Conservation (phyloP, 2,113 vertebrate genomes). For the Pollimyrus isidori region DNA sequence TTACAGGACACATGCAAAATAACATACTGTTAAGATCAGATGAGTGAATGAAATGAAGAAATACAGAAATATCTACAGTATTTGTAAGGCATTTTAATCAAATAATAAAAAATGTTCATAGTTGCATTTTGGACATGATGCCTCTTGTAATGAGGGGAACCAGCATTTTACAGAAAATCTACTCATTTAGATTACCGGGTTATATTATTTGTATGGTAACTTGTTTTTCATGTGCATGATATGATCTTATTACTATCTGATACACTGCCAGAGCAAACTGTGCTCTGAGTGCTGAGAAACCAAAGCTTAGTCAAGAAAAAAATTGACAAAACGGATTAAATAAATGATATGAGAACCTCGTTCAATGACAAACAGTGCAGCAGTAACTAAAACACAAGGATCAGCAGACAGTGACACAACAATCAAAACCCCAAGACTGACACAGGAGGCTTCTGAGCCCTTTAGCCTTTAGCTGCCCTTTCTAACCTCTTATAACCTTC, state of each 20-base stretch:
- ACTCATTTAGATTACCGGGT: not conserved
- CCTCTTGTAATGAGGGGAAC: not conserved
- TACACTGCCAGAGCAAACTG: not conserved
- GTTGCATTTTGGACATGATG: not conserved
- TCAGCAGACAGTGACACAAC: not conserved
- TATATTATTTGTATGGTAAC: not conserved
- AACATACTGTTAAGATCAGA: not conserved
- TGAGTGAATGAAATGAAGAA: not conserved
- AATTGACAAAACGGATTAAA: not conserved
- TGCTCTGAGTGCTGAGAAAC: not conserved
- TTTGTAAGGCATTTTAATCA: not conserved
- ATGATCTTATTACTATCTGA: not conserved
- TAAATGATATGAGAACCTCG: not conserved
- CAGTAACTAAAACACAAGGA: not conserved
- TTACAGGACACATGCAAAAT: not conserved
- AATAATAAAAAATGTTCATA: not conserved
- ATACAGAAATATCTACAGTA: not conserved
- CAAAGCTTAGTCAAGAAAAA: not conserved
- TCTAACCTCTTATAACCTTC: not conserved
- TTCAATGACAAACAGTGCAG: not conserved
- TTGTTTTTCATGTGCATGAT: not conserved
- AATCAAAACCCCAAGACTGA: not conserved
- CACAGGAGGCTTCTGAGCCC: not conserved
- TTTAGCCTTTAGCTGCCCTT: not conserved
- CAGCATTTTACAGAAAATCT: not conserved